Evolutionary conservation across 1,140 invertebrate species (phyloP).

Genomic region (Lepidurus apus): DNA sequence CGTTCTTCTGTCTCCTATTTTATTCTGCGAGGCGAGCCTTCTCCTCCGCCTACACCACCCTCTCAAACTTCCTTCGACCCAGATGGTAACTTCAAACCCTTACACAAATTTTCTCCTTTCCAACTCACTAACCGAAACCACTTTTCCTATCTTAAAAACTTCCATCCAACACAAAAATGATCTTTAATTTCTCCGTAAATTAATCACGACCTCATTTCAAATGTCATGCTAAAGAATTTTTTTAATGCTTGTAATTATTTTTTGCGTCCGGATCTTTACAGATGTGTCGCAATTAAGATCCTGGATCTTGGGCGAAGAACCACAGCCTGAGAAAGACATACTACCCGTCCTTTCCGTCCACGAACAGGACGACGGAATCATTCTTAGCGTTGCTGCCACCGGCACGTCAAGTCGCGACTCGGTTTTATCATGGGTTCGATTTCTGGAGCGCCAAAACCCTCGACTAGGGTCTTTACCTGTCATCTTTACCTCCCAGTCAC

Average conservation of each 20-base stretch:
- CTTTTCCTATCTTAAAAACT: neutral
- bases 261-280: conserved; percentile 36
- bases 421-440: conserved; percentile 83
- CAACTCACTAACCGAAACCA: neutral
- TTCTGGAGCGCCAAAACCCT: conserved; percentile 74
- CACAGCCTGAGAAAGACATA: conserved; percentile 34
- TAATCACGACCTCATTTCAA: neutral
- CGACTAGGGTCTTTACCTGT: conserved; percentile 66
- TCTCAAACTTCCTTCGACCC: conserved; percentile 23
- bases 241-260: conserved; percentile 33
- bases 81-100: conserved; percentile 23
- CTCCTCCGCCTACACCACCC: conserved; percentile 39
- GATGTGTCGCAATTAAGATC: conserved; percentile 44
- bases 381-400: conserved; percentile 68
- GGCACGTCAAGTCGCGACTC: conserved; percentile 86
- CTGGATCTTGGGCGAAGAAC: conserved; percentile 40
- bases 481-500: conserved; percentile 61
- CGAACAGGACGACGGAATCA: conserved; percentile 80
- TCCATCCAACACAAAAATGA: too few species aligned
- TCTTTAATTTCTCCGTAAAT: too few species aligned
- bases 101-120: neutral
- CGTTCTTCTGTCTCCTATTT: conserved; percentile 77
- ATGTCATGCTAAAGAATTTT: neutral
- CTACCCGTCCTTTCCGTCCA: conserved; percentile 60
- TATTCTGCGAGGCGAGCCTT: conserved; percentile 64